These are phyloP conservation scores for Chirona hameri DNA, from an alignment of 2,888 invertebrate species.

Conservation along the genomic window DNA sequence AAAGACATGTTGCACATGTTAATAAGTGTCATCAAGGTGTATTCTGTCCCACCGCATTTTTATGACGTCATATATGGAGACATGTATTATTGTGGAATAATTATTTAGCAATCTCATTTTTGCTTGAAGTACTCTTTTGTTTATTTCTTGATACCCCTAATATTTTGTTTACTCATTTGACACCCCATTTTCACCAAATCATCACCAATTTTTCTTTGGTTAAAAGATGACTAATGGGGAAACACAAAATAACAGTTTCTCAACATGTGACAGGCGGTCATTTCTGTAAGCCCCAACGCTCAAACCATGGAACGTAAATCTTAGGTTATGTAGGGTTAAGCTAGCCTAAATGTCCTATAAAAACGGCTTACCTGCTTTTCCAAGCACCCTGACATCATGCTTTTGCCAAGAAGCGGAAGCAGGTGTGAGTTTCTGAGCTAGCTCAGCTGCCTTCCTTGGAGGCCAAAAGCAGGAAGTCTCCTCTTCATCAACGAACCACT, in stretches of 20 bases:
- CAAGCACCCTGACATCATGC: no score
- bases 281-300: no score
- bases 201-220: not conserved
- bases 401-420: not conserved
- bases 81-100: not conserved
- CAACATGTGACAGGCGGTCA: no score
- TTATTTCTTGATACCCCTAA: not conserved
- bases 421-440: not conserved
- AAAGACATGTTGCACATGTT: not conserved
- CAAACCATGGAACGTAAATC: no score
- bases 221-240: not conserved
- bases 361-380: not conserved
- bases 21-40: not conserved
- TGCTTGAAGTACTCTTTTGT: not conserved
- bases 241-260: no score
- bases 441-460: not conserved
- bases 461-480: not conserved
- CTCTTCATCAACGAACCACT: not conserved
- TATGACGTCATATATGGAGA: not conserved
- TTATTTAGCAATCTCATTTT: not conserved
- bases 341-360: not conserved
- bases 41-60: not conserved
- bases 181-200: not conserved
- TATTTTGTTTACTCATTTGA: not conserved
- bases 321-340: no score